Percentiles rank a stretch among this genome's conserved stretches.
Evolutionary conservation across 2,888 invertebrate genomes (phyloP).

Genomic region (Melanostoma mellinum): DNA sequence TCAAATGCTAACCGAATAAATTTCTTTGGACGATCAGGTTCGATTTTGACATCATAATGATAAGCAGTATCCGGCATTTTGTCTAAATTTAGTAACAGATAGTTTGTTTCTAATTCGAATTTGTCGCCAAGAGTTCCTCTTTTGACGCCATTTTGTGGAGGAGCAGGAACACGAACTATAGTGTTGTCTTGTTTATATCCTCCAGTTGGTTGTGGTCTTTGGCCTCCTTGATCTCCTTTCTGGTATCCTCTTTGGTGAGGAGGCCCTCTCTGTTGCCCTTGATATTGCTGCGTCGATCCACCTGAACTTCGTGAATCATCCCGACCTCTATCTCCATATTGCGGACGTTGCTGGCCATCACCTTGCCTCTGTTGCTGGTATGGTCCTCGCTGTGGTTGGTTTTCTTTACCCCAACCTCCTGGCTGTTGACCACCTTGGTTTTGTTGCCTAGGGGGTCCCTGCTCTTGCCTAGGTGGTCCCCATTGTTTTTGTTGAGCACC

Average conservation of each 20-base stretch:
- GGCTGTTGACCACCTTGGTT: slow-evolving; percentile 11
- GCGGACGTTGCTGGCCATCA: slow-evolving; percentile 33
- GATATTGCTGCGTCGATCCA: background rate
- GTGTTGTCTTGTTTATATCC: background rate
- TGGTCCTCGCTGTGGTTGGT: background rate
- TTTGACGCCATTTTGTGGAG: slow-evolving; percentile 64
- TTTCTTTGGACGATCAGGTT: slow-evolving; percentile 87
- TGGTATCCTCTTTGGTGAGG: background rate
- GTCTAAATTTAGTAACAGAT: slow-evolving; percentile 84
- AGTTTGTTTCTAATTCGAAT: slow-evolving; percentile 85
- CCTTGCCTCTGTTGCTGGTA: slow-evolving; percentile 17
- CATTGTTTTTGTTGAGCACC: slow-evolving; percentile 34
- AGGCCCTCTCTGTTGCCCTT: too few relatives aligned
- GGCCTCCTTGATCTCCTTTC: background rate
- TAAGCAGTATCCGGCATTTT: slow-evolving; percentile 82
- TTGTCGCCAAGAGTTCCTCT: slow-evolving; percentile 80
- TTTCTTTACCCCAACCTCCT: background rate
- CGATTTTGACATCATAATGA: slow-evolving; percentile 92
- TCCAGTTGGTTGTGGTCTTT: background rate
- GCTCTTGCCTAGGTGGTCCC: background rate
- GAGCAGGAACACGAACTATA: background rate
- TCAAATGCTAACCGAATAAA: slow-evolving; percentile 83
- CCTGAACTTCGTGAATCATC: background rate
- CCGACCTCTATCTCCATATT: background rate
- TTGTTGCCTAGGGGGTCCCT: background rate